phyloP scores from a whole-genome alignment of 2,888 invertebrate genomes.

The Pecten maximus region DNA sequence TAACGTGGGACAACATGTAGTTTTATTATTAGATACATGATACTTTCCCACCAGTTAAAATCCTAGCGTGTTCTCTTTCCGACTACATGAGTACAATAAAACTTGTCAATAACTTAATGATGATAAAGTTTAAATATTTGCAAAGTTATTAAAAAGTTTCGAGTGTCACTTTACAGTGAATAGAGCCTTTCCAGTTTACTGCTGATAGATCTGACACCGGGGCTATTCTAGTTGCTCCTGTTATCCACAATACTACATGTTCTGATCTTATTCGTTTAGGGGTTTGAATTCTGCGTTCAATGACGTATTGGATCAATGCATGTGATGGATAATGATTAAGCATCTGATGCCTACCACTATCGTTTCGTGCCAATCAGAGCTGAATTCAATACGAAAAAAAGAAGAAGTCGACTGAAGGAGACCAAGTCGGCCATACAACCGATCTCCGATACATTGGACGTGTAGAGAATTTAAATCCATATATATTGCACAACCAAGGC shows the following conservation, averaged over 20 bases:
- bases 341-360: not conserved
- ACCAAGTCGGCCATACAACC: not conserved
- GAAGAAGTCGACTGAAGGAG: not conserved
- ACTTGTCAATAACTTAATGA: not conserved
- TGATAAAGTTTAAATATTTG: not conserved
- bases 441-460: not conserved
- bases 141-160: not conserved
- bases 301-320: not conserved
- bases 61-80: not conserved
- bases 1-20: too few relatives aligned
- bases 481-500: not conserved
- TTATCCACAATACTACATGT: not conserved
- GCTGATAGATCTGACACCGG: not conserved
- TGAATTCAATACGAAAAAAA: not conserved
- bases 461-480: not conserved
- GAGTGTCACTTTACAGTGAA: not conserved
- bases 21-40: too few relatives aligned
- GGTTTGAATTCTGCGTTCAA: not conserved
- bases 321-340: conserved; percentile 13
- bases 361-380: not conserved
- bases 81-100: not conserved
- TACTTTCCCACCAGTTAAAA: not conserved
- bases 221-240: not conserved
- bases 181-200: not conserved
- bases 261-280: not conserved